phyloP scores from a whole-genome alignment of 2,888 invertebrate genomes.

The Slavum lentiscoides region DNA sequence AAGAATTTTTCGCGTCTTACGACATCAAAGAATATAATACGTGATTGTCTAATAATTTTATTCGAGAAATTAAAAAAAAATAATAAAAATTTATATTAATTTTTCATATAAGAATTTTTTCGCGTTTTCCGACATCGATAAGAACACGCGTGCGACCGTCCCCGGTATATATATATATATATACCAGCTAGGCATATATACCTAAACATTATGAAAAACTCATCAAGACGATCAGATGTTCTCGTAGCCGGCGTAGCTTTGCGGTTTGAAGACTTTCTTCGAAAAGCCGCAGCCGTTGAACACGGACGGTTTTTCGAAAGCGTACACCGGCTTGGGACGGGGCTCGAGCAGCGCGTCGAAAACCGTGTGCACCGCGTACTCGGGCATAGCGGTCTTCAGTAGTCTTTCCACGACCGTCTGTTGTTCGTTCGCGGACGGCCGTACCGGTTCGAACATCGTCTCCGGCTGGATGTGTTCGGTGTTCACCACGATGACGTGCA shows the following conservation, averaged over 20 bases:
- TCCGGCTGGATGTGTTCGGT: constrained; percentile 71
- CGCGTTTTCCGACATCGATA: too few species aligned
- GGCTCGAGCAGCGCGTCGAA: constrained; percentile 65
- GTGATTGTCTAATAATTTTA: too few species aligned
- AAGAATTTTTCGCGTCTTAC: too few species aligned
- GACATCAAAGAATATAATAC: too few species aligned
- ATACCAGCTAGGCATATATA: too few species aligned
- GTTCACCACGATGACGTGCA: constrained; percentile 76
- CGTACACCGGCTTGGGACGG: constrained; percentile 56
- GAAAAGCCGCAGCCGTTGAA: constrained; percentile 38
- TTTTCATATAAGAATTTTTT: too few species aligned
- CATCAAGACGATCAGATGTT: constrained; percentile 3
- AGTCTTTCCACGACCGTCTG: constrained; percentile 54
- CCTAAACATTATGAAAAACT: too few species aligned
- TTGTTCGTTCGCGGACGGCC: constrained; percentile 24
- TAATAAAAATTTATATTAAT: too few species aligned
- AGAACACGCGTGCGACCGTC: too few species aligned
- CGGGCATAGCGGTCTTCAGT: constrained; percentile 61
- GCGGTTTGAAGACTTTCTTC: background rate
- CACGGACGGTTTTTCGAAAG: constrained; percentile 56
- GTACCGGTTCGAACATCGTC: constrained; percentile 64
- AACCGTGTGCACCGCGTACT: constrained; percentile 66
- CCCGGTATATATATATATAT: too few species aligned
- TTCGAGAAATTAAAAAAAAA: too few species aligned
- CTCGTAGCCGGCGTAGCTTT: constrained; percentile 1